Evolutionary conservation across 2,113 vertebrate species (phyloP), one percentile per base, ranked within the genome.

Genomic region (Prochilodus magdalenae): DNA sequence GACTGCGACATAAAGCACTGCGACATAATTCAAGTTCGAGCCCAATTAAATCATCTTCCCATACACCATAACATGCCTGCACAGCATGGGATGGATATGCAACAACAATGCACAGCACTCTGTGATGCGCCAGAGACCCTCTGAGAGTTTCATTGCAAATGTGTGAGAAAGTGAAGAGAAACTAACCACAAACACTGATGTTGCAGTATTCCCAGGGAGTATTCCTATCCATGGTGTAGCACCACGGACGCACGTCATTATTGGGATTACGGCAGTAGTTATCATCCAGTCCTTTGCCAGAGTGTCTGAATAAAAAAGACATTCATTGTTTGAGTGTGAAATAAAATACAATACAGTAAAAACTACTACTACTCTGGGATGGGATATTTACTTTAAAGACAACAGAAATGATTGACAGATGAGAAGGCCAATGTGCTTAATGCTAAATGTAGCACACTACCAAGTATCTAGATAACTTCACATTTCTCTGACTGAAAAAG

Each of bases 211-310:
- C 98, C 97, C 97, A 98, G 4, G 89, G 94, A 87, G 94, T 96
- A 88, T 94, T 93, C 87, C 95, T 96, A 93, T 99, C 97, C 95
- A 96, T 94, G 77, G 97, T 98, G 92, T 95, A 98, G 91, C 98
- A 99, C 98, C 98, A 99, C 0, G 97, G 98, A 88, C 95, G 96
- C 26, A 90, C 92, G 51, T 96, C 96, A 86, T 96, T 96, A 92
- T 98, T 95, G 1, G 97, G 97, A 90, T 99, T 99, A 79, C 98
- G 97, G 89, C 98, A 99, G 90, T 98, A 98, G 95, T 99, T 99
- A 95, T 99, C 97, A 92, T 95, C 95, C 92, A 99, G 95, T 89
- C 96, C 96, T 91, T 96, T 98, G 92, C 96, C 94, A 20, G 94
- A 95, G 88, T 97, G 97, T 94, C 98, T 99, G 70, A 65, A 73